A percentile compares a stretch with the other conserved stretches of the same genome.
These are phyloP conservation scores for Vollenhovia emeryi DNA, from an alignment of 1,140 invertebrate species.

Conservation along the genomic window DNA sequence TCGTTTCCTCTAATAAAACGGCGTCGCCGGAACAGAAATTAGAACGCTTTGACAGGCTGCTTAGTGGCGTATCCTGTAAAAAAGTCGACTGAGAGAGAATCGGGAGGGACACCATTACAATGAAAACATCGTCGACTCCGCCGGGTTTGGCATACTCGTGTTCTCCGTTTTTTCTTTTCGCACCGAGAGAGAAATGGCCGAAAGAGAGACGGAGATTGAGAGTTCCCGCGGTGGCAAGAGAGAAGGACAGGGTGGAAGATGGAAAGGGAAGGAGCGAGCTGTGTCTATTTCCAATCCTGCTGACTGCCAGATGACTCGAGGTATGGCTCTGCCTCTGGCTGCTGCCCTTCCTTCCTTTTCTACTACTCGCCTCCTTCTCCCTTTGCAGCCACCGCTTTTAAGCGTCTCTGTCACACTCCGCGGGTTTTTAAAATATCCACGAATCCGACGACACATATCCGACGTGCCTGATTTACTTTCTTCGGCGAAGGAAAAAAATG, in stretches of 20 bases:
- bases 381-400: conserved; percentile 39
- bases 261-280: conserved; percentile 66
- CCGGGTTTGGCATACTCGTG: conserved; percentile 74
- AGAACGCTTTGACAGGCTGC: conserved; percentile 70
- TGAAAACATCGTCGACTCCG: conserved; percentile 82
- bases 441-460: not conserved
- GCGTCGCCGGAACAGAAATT: conserved; percentile 55
- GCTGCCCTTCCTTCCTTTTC: conserved; percentile 68
- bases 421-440: conserved; percentile 43
- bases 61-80: conserved; percentile 63
- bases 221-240: conserved; percentile 42
- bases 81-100: conserved; percentile 45
- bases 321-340: conserved; percentile 68
- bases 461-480: not conserved
- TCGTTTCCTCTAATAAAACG: not conserved
- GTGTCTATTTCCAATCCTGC: conserved; percentile 83
- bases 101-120: conserved; percentile 78
- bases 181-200: conserved; percentile 50
- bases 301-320: conserved; percentile 84
- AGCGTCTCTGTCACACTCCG: conserved; percentile 26
- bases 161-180: conserved; percentile 65
- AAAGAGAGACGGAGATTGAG: conserved; percentile 48
- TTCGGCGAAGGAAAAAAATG: not conserved
- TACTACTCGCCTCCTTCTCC: conserved; percentile 46
- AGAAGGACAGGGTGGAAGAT: conserved; percentile 59